A percentile compares a stretch with the other conserved stretches of the same genome.
These are phyloP conservation scores for Chrysodeixis includens DNA, from an alignment of 2,888 invertebrate species.

Conservation along the genomic window DNA sequence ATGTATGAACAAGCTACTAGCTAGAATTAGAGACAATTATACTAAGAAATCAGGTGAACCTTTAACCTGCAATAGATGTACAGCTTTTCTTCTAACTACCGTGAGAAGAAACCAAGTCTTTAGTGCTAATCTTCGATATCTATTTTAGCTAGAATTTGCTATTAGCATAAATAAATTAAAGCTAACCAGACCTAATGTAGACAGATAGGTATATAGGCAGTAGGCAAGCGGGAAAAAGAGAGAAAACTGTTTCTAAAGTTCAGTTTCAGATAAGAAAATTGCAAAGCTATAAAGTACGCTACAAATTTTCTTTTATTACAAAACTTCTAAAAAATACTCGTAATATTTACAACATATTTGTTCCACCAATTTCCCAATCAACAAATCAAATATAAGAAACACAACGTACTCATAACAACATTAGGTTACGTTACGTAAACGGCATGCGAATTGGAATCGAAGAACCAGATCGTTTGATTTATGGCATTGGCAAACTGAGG, in stretches of 20 bases:
- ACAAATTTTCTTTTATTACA: constrained; percentile 7
- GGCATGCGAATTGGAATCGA: constrained; percentile 66
- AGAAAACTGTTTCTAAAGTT: too few relatives aligned
- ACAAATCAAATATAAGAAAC: constrained; percentile 40
- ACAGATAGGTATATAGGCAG: too few relatives aligned
- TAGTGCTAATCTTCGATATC: too few relatives aligned
- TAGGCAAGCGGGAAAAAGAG: too few relatives aligned
- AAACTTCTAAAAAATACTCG: constrained; percentile 18
- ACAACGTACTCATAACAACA: constrained; percentile 61
- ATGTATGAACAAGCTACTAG: constrained; percentile 7
- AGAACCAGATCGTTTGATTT: constrained; percentile 78
- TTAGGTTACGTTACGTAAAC: constrained; percentile 67
- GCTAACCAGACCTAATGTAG: too few relatives aligned
- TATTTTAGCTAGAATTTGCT: too few relatives aligned
- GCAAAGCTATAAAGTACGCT: too few relatives aligned
- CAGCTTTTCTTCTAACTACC: background rate
- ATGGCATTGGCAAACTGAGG: constrained; percentile 77
- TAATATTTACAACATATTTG: constrained; percentile 44
- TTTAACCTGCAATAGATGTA: background rate
- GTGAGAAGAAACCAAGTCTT: too few relatives aligned
- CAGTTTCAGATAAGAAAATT: too few relatives aligned
- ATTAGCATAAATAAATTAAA: too few relatives aligned
- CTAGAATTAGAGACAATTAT: background rate
- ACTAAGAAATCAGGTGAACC: background rate
- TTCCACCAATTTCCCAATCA: constrained; percentile 46